Conservation (phyloP, 2,888 invertebrate genomes). For the Criorhina ranunculi region DNA sequence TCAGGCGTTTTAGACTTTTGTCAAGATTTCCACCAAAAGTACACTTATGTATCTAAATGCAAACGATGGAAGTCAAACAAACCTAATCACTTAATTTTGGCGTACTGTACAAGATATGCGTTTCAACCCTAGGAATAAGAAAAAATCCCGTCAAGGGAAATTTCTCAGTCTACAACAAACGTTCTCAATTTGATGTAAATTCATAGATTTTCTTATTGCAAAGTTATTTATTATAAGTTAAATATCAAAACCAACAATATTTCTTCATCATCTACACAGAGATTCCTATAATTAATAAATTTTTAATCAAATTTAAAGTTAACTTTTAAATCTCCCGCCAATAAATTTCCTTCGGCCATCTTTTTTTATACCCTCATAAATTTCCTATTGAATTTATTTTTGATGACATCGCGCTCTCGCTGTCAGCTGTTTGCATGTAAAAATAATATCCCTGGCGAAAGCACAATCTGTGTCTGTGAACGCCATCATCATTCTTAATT, state of each 20-base stretch:
- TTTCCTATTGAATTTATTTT: slow-evolving; percentile 27
- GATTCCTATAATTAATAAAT: neutral
- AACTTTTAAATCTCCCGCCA: slow-evolving; percentile 57
- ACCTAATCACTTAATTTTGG: neutral
- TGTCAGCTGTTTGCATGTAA: slow-evolving; percentile 65
- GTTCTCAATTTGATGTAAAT: neutral
- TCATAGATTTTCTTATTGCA: neutral
- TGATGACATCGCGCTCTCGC: slow-evolving; percentile 61
- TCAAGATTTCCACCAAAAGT: too few relatives aligned
- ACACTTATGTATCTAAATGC: too few relatives aligned
- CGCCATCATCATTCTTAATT: slow-evolving; percentile 74
- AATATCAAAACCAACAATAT: too few relatives aligned
- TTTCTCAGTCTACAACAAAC: neutral
- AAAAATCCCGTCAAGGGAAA: neutral
- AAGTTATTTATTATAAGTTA: too few relatives aligned
- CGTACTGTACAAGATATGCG: slow-evolving; percentile 14
- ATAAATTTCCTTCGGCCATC: slow-evolving; percentile 55
- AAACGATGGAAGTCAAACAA: slow-evolving; percentile 25
- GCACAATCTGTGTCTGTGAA: slow-evolving; percentile 68
- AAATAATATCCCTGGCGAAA: slow-evolving; percentile 69
- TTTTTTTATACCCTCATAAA: slow-evolving; percentile 39
- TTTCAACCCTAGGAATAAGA: neutral
- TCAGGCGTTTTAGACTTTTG: too few relatives aligned
- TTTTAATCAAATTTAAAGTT: neutral
- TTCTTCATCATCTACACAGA: too few relatives aligned